phyloP scores from a whole-genome alignment of 2,797 vertebrate genomes.

The Peromyscus aztecus region DNA sequence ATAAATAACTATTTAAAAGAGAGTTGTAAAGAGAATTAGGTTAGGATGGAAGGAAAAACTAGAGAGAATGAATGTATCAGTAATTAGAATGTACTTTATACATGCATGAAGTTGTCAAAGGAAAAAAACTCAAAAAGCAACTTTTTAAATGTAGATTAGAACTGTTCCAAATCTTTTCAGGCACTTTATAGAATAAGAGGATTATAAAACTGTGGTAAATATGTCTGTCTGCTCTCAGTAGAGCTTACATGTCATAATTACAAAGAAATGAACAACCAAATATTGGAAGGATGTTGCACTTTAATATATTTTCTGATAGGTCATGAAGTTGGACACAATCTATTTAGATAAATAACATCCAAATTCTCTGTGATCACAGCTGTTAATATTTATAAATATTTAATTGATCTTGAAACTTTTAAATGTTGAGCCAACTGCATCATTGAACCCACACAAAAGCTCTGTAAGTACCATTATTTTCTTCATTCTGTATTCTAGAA shows the following conservation, averaged over 20 bases:
- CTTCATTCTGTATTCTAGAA: neutral
- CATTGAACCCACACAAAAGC: neutral
- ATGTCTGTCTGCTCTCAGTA: rapidly evolving
- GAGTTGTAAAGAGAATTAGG: neutral
- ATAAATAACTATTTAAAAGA: neutral
- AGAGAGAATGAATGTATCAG: neutral
- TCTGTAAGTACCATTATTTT: neutral
- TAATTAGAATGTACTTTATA: neutral
- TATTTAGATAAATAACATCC: neutral
- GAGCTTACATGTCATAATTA: neutral
- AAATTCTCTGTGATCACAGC: neutral
- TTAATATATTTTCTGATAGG: neutral
- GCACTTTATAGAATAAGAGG: neutral
- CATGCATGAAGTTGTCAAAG: neutral
- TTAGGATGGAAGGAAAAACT: neutral
- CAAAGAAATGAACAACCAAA: neutral
- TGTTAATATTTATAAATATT: neutral
- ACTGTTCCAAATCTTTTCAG: neutral
- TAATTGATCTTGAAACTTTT: neutral
- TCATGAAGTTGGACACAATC: neutral
- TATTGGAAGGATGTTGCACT: neutral
- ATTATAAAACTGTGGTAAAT: neutral
- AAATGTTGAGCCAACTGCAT: neutral
- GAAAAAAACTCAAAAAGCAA: neutral
- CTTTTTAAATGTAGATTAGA: neutral